Evolutionary conservation across 2,888 invertebrate genomes (phyloP), one percentile per base, ranked within the genome.

Genomic region (Glyphotaelius pellucidus): DNA sequence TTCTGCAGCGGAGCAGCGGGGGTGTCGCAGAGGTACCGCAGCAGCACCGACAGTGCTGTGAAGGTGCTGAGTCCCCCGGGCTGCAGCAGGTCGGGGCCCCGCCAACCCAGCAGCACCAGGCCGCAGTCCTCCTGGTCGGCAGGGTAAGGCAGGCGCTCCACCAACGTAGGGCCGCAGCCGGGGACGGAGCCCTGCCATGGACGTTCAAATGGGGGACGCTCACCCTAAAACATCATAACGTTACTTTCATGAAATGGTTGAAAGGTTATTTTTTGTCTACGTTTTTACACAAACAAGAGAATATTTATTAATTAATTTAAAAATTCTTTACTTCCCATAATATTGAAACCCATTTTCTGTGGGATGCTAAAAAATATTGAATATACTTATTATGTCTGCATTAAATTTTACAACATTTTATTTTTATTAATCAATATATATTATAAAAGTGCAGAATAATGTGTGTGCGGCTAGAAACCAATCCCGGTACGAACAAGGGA

Each of bases 1-100:
- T 97, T 97, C 94, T 98, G 98, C 90, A 99, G 95, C 19, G 98
- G 98, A 93, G 98, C 98, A 30, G 98, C 97, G 14, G 99, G 97
- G n/a, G 98, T 98, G 94, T 98, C 98, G 19, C 98, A 98, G 91
- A 99, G 95, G 95, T 99, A 99, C 92, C 98, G 97, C 94, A 98
- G 95, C 80, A 98, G 95, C 25, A 98, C 95, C 67, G 97, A 96
- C 93, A 97, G 97, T 11, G 97, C 97, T 4, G 96, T 96, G 93
- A 98, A 94, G 90, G 96, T 96, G 93, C 96, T 96, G 92, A 97
- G 94, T 90, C 97, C 96, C 0, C 94, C 94, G 3, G 96, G 95
- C 79, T 96, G 96, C 0, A 97, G 96, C 32, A 96, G 94, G 32
- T 95, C 85, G 0, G 99, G 98, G 3, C 98, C 98, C 93, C 98